A percentile compares a stretch with the other conserved stretches of the same genome.
Evolutionary conservation across 2,113 vertebrate genomes (phyloP).

Genomic region (Lanius collurio): DNA sequence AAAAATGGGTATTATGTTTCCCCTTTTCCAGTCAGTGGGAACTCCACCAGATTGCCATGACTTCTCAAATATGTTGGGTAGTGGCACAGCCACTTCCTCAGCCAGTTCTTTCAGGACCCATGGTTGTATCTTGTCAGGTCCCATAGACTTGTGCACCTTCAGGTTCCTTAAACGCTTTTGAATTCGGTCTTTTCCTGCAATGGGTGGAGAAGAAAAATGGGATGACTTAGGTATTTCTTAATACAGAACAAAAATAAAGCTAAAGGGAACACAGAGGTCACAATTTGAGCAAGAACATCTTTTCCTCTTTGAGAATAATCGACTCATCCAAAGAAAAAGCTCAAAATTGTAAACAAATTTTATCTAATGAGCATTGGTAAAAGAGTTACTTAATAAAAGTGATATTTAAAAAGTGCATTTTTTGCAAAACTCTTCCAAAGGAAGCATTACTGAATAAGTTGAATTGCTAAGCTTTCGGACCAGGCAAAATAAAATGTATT

Average conservation of each 20-base stretch:
- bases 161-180: background rate
- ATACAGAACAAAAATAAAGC: background rate
- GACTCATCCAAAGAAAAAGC: background rate
- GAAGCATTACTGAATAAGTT: background rate
- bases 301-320: background rate
- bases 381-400: background rate
- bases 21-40: background rate
- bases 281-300: background rate
- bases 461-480: background rate
- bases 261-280: background rate
- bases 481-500: background rate
- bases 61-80: background rate
- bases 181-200: background rate
- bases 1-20: background rate
- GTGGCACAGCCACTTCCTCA: background rate
- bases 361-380: background rate
- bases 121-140: background rate
- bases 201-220: background rate
- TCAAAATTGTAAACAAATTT: background rate
- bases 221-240: background rate
- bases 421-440: background rate
- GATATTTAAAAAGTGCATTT: background rate
- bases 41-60: background rate
- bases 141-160: background rate
- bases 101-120: background rate